Conservation (phyloP, 2,888 invertebrate species). For the Ectemnius continuus region DNA sequence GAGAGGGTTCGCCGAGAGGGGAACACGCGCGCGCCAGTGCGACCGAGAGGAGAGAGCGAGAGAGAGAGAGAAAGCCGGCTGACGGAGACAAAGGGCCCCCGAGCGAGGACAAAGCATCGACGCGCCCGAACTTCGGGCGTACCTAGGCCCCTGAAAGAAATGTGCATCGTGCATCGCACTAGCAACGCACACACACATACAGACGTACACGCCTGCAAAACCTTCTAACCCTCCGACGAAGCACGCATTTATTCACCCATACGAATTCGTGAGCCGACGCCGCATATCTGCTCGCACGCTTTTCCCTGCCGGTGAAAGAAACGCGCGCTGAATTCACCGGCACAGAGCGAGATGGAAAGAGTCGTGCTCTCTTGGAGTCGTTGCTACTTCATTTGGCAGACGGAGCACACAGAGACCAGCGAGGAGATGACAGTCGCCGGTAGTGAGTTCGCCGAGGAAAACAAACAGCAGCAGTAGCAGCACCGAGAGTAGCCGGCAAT, state of each 20-base stretch:
- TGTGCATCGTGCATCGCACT: slow-evolving; percentile 30
- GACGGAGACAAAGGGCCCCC: slow-evolving; percentile 37
- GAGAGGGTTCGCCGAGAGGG: not conserved
- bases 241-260: slow-evolving; percentile 8
- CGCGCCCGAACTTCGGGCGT: slow-evolving; percentile 52
- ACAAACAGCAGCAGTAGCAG: slow-evolving; percentile 51
- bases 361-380: too few relatives aligned
- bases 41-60: not conserved
- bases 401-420: slow-evolving; percentile 3
- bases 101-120: slow-evolving; percentile 54
- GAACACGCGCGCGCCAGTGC: not conserved
- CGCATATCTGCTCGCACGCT: slow-evolving; percentile 33
- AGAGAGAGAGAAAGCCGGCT: slow-evolving; percentile 2
- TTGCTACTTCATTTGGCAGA: too few relatives aligned
- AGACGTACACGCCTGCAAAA: slow-evolving; percentile 6
- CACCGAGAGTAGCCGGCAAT: slow-evolving; percentile 11
- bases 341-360: too few relatives aligned
- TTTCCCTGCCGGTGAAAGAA: slow-evolving; percentile 28
- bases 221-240: not conserved
- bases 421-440: slow-evolving; percentile 42
- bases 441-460: slow-evolving; percentile 28
- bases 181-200: slow-evolving; percentile 12
- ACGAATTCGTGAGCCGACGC: slow-evolving; percentile 4
- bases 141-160: slow-evolving; percentile 49
- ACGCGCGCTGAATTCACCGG: too few relatives aligned